A percentile compares a stretch with the other conserved stretches of the same genome.
Evolutionary conservation across 2,113 vertebrate species (phyloP).

Genomic region (Oxygymnocypris stewartii): DNA sequence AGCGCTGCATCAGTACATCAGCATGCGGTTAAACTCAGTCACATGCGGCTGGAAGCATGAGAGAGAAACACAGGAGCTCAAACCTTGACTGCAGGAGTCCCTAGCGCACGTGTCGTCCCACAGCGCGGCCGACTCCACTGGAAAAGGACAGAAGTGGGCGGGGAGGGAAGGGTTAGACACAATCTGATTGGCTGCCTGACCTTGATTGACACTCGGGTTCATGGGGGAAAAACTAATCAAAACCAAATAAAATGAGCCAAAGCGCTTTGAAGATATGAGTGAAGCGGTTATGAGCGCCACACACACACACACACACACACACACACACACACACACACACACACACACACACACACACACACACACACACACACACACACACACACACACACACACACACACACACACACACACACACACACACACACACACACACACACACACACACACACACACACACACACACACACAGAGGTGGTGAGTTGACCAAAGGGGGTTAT

Average conservation of each 20-base stretch:
- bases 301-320: no score
- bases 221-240: background rate
- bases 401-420: no score
- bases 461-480: conserved; percentile 46
- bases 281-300: background rate
- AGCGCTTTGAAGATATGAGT: background rate
- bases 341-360: no score
- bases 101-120: conserved; percentile 67
- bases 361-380: background rate
- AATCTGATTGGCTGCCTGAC: conserved; percentile 3
- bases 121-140: conserved; percentile 74
- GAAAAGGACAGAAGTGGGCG: conserved; percentile 50
- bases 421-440: no score
- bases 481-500: conserved; percentile 59
- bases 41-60: background rate
- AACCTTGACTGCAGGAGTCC: conserved; percentile 75
- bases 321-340: no score
- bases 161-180: conserved; percentile 44
- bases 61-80: conserved; percentile 42
- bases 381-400: background rate
- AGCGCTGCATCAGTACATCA: background rate
- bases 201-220: conserved; percentile 31
- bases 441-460: background rate
- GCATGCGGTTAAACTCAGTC: background rate
- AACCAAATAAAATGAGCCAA: background rate